phyloP scores from a whole-genome alignment of 1,140 invertebrate species.

The Drosophila cardini region DNA sequence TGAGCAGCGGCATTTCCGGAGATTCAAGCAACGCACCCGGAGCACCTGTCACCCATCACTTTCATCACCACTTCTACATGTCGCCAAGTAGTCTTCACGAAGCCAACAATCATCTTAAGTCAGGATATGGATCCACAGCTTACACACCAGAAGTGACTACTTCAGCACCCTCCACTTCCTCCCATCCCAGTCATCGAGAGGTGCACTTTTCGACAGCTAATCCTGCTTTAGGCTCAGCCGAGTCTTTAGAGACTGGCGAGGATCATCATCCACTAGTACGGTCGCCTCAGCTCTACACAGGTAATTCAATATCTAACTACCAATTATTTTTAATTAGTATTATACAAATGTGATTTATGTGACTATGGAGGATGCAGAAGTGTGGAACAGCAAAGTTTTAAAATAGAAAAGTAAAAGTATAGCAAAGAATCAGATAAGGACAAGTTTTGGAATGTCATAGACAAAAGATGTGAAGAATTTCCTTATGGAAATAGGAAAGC shows the following conservation, averaged over 20 bases:
- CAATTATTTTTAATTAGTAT: no score
- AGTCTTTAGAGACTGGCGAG: slow-evolving; percentile 49
- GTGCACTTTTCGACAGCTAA: slow-evolving; percentile 53
- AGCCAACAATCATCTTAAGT: slow-evolving; percentile 24
- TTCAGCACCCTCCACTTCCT: neutral
- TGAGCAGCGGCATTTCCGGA: slow-evolving; percentile 2
- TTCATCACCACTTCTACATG: slow-evolving; percentile 85
- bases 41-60: slow-evolving; percentile 74
- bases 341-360: neutral
- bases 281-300: slow-evolving; percentile 53
- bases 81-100: slow-evolving; percentile 29
- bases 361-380: neutral
- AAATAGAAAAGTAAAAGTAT: no score
- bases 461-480: no score
- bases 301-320: slow-evolving; percentile 1
- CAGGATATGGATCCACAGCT: slow-evolving; percentile 21
- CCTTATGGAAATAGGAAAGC: no score
- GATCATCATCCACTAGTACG: slow-evolving; percentile 46
- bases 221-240: slow-evolving; percentile 35
- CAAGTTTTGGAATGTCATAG: no score
- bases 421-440: no score
- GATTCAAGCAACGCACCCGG: neutral
- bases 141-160: slow-evolving; percentile 30
- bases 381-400: no score
- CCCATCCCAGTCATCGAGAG: slow-evolving; percentile 9